These are phyloP conservation scores for Acinonyx jubatus DNA, from an alignment of 2,113 vertebrate species.

Conservation along the genomic window DNA sequence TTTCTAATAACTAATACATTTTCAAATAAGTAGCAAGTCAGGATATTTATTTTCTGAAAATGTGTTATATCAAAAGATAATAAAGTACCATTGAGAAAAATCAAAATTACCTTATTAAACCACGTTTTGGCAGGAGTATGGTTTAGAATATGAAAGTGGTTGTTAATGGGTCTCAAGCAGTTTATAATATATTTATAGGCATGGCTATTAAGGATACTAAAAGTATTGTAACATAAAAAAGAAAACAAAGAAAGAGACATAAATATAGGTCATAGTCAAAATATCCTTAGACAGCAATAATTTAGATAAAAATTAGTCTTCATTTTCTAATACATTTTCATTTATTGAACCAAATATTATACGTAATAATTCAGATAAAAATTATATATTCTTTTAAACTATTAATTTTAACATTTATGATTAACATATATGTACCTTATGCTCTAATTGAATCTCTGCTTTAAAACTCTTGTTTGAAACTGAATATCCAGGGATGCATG, in stretches of 20 bases:
- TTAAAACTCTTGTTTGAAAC: not conserved
- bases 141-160: slow-evolving; percentile 46
- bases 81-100: slow-evolving; percentile 8
- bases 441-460: not conserved
- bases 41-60: slow-evolving; percentile 53
- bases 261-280: not conserved
- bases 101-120: slow-evolving; percentile 35
- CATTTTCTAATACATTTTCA: not conserved
- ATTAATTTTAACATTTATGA: slow-evolving; percentile 22
- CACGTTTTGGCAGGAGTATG: not conserved
- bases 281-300: slow-evolving; percentile 12
- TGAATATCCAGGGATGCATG: not conserved
- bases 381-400: not conserved
- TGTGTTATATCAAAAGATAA: slow-evolving; percentile 49
- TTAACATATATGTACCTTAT: not conserved
- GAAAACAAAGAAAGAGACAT: not conserved
- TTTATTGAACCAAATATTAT: not conserved
- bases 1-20: slow-evolving; percentile 53
- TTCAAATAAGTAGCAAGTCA: slow-evolving; percentile 58
- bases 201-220: not conserved
- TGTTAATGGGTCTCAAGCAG: slow-evolving; percentile 18
- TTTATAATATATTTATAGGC: slow-evolving; percentile 51
- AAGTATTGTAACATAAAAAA: not conserved
- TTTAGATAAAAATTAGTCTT: slow-evolving; percentile 26
- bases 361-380: slow-evolving; percentile 22